Conservation (phyloP, 2,113 vertebrate genomes). For the Alethe castanea region DNA sequence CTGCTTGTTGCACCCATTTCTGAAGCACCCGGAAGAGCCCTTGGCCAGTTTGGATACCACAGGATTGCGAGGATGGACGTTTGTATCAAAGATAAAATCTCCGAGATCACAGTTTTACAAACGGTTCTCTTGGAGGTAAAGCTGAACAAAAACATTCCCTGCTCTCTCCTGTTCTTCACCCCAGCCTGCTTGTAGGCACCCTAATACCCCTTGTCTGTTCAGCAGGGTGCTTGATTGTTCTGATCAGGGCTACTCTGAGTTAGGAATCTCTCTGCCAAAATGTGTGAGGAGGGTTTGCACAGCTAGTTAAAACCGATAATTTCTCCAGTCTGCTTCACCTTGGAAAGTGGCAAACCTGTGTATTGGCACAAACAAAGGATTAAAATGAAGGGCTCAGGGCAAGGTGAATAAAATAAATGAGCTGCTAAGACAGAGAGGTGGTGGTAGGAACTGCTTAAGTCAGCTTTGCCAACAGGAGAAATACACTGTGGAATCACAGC, state of each 20-base stretch:
- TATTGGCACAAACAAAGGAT: background rate
- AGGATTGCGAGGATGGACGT: background rate
- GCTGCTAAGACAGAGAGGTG: background rate
- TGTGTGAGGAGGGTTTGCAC: background rate
- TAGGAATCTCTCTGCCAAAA: background rate
- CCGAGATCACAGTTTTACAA: background rate
- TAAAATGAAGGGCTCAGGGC: background rate
- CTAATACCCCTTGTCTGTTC: background rate
- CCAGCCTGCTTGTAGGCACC: background rate
- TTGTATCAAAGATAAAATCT: background rate
- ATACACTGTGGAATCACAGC: conserved; percentile 29
- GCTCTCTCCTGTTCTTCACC: background rate
- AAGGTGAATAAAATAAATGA: conserved; percentile 34
- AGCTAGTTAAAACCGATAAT: background rate
- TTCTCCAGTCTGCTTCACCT: background rate
- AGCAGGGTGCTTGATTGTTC: background rate
- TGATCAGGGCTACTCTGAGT: background rate
- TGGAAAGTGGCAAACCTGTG: background rate
- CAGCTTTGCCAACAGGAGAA: conserved; percentile 55
- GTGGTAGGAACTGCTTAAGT: conserved; percentile 37
- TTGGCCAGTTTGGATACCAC: background rate
- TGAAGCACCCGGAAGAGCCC: background rate
- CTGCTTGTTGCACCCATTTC: background rate
- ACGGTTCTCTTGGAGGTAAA: background rate
- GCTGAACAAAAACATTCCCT: background rate